phyloP scores from a whole-genome alignment of 2,888 invertebrate species.

The Erpobdella octoculata region DNA sequence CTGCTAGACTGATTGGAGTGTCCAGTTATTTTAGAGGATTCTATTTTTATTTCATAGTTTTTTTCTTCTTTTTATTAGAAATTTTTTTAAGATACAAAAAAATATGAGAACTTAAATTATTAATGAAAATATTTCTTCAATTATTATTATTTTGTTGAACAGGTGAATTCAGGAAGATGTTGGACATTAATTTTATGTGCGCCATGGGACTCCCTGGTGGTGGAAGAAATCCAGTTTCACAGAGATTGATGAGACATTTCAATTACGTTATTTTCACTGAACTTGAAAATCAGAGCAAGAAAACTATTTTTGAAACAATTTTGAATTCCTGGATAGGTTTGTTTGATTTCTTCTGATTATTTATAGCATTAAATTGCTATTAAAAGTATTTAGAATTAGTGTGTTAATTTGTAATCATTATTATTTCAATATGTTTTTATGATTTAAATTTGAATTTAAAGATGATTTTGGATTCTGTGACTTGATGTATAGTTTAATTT shows the following conservation, averaged over 20 bases:
- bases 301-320: conserved; percentile 65
- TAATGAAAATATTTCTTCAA: no score
- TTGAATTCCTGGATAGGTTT: conserved; percentile 62
- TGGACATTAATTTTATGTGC: conserved; percentile 66
- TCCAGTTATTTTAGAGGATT: no score
- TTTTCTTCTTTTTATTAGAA: no score
- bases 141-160: conserved; percentile 26
- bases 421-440: background rate
- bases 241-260: conserved; percentile 67
- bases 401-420: conserved; percentile 1
- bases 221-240: conserved; percentile 69
- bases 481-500: background rate
- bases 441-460: background rate
- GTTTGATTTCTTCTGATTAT: conserved; percentile 32
- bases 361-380: no score
- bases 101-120: no score
- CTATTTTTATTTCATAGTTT: no score
- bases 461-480: background rate
- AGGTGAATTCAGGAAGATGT: conserved; percentile 62
- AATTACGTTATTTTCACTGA: conserved; percentile 72
- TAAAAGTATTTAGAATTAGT: no score
- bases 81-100: no score
- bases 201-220: conserved; percentile 77
- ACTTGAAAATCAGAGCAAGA: conserved; percentile 67
- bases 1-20: no score